Base-by-base conservation (phyloP, 2,113 vertebrate species). In the Brachypteracias leptosomus region DNA sequence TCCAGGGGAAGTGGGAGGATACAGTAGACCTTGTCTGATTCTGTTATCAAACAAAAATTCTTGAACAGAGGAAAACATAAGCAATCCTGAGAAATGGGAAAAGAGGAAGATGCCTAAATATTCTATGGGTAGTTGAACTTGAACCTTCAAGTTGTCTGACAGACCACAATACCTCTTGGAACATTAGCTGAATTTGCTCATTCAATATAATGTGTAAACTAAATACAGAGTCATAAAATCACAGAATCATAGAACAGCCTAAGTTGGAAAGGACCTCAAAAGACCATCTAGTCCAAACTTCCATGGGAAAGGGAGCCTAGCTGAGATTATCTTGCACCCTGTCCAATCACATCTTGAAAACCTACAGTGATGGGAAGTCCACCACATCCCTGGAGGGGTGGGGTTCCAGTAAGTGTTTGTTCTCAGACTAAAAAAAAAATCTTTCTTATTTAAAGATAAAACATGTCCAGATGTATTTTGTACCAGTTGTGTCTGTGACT, bases 311-410 rank as follows among this genome's bases (percentile, higher is more conserved):
- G 5, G 2, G 18, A 73, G 20, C 9, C 55, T 36, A 46, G 2
- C 1, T 84, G 52, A 55, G 28, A 51, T 76, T 21, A 49, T 52
- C 42, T 33, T n/a, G 22, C 14, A 51, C 2, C 0, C 11, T 75
- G 19, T n/a, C 16, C 44, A 80, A 44, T 22, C 3, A 28, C 4
- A 68, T 36, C 21, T 42, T 68, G 25, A 77, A 89, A 89, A 51
- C 20, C 3, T 57, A 21, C 24, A 70, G 33, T 28, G 29, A 19
- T 13, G 13, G 8, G 13, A 1, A 38, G 6, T 47, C 21, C 28
- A 40, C 12, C 0, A 4, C 0, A 0, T 72, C 25, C 20, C 33
- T 67, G 22, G n/a, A n/a, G n/a, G n/a, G 1, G 8, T 42, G 16
- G 72, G 31, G 36, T 66, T 83, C 20, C 28, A 36, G 11, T 44